Percentiles rank a stretch among this genome's conserved stretches.
These are phyloP conservation scores for Drosophila melanocephala DNA, from an alignment of 2,888 invertebrate genomes.

Conservation along the genomic window DNA sequence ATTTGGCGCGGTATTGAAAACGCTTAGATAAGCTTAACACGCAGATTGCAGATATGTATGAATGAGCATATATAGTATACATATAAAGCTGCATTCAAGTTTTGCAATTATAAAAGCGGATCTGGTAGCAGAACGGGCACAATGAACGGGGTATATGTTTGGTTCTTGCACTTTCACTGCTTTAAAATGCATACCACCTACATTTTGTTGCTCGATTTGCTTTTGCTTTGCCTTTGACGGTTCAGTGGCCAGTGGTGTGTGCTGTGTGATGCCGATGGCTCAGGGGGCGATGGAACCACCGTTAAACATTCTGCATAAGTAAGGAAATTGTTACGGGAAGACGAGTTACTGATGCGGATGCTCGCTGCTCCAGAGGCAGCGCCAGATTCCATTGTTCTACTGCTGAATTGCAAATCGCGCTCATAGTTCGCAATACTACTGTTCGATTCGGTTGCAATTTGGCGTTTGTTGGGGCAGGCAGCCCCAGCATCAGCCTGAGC, in stretches of 20 bases:
- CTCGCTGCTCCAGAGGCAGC: conserved; percentile 28
- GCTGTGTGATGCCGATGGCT: conserved; percentile 10
- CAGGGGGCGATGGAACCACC: conserved; percentile 65
- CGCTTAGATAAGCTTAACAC: conserved; percentile 65
- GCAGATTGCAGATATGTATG: conserved; percentile 18
- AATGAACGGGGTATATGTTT: conserved; percentile 60
- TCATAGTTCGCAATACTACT: conserved; percentile 55
- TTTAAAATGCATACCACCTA: conserved; percentile 78
- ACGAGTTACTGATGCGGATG: conserved; percentile 68
- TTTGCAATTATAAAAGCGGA: conserved; percentile 59
- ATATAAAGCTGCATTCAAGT: conserved; percentile 24
- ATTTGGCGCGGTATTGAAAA: conserved; percentile 63
- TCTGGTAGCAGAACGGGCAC: conserved; percentile 44
- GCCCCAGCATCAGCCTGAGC: conserved; percentile 13
- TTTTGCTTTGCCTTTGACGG: conserved; percentile 37
- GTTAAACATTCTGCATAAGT: conserved; percentile 76
- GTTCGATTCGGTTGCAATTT: conserved; percentile 67
- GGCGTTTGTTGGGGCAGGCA: conserved; percentile 79
- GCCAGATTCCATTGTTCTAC: conserved; percentile 73
- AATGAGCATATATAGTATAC: conserved; percentile 5
- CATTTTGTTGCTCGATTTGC: conserved; percentile 74
- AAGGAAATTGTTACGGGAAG: conserved; percentile 77
- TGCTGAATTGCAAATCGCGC: conserved; percentile 75
- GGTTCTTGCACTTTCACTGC: conserved; percentile 75
- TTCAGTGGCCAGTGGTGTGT: conserved; percentile 64